Evolutionary conservation across 2,888 invertebrate genomes (phyloP).

Genomic region (Clistopyga incitator): DNA sequence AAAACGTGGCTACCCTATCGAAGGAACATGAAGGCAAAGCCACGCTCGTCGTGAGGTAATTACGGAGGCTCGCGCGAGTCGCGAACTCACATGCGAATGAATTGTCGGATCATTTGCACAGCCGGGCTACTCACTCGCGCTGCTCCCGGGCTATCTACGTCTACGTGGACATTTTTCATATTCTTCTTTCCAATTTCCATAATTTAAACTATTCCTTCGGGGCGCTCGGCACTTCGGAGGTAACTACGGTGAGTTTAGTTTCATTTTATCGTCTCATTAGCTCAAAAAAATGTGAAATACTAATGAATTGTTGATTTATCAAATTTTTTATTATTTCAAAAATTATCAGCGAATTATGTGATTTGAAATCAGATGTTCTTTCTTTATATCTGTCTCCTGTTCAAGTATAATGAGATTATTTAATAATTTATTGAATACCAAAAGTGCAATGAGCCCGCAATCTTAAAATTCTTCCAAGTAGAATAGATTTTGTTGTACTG

Average conservation of each 20-base stretch:
- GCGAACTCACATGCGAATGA: constrained; percentile 68
- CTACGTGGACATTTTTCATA: constrained; percentile 22
- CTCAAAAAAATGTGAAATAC: not conserved
- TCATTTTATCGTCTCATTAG: not conserved
- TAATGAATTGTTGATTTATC: not conserved
- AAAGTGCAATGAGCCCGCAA: too few relatives aligned
- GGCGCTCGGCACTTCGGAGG: not conserved
- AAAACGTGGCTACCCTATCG: constrained; percentile 47
- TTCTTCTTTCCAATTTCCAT: constrained; percentile 6
- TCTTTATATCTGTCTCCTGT: too few relatives aligned
- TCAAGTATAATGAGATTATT: too few relatives aligned
- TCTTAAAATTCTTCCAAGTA: too few relatives aligned
- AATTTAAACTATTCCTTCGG: constrained; percentile 2
- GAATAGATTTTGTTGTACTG: too few relatives aligned
- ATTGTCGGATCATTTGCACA: constrained; percentile 79
- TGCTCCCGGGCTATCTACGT: constrained; percentile 46
- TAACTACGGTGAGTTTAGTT: constrained; percentile 1
- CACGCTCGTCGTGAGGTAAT: constrained; percentile 53
- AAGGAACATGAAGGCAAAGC: constrained; percentile 26
- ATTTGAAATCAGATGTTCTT: too few relatives aligned
- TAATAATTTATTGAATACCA: too few relatives aligned
- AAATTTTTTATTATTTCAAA: not conserved
- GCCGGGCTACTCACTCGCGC: constrained; percentile 74
- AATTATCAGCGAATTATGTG: not conserved
- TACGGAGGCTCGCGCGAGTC: constrained; percentile 41